Evolutionary conservation across 2,113 vertebrate species (phyloP).

Genomic region (Corydoras sp.): DNA sequence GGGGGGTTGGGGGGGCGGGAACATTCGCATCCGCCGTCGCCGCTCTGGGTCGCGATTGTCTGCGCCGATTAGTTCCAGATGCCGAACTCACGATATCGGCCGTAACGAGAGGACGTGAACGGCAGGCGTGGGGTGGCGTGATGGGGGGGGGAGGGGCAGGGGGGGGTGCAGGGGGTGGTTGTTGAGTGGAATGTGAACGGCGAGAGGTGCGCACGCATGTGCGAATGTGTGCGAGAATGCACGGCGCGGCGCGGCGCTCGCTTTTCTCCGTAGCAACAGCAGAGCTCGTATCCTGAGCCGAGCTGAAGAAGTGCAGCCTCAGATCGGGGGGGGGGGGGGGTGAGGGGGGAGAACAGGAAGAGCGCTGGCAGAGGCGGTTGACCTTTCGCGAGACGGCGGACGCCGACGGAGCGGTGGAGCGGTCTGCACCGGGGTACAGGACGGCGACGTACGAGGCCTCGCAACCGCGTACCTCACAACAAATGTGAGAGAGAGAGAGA

Average conservation of each 20-base stretch:
- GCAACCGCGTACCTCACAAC: too few relatives aligned
- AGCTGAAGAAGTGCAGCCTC: constrained; percentile 25
- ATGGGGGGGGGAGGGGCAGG: constrained; percentile 23
- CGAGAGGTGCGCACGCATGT: not conserved
- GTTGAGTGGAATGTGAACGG: constrained; percentile 8
- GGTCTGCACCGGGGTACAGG: too few relatives aligned
- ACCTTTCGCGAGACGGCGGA: constrained; percentile 30
- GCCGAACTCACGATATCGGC: constrained; percentile 32
- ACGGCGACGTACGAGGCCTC: too few relatives aligned
- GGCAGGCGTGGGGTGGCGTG: constrained; percentile 21
- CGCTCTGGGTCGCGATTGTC: constrained; percentile 44
- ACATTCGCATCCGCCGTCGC: constrained; percentile 27
- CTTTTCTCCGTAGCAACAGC: constrained; percentile 45
- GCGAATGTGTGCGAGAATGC: constrained; percentile 5
- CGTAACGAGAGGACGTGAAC: constrained; percentile 37
- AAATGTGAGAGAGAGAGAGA: constrained; percentile 4
- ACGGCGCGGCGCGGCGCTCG: constrained; percentile 4
- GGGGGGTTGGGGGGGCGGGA: too few relatives aligned
- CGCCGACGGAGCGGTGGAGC: too few relatives aligned
- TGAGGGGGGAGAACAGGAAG: too few relatives aligned
- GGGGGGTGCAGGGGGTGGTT: too few relatives aligned
- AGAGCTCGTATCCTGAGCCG: constrained; percentile 16
- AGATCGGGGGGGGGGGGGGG: too few relatives aligned
- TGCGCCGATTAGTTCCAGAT: constrained; percentile 52
- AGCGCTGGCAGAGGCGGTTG: constrained; percentile 20